Percentiles rank a stretch among this genome's conserved stretches.
Evolutionary conservation across 2,888 invertebrate species (phyloP).

Genomic region (Pheosia tremula): DNA sequence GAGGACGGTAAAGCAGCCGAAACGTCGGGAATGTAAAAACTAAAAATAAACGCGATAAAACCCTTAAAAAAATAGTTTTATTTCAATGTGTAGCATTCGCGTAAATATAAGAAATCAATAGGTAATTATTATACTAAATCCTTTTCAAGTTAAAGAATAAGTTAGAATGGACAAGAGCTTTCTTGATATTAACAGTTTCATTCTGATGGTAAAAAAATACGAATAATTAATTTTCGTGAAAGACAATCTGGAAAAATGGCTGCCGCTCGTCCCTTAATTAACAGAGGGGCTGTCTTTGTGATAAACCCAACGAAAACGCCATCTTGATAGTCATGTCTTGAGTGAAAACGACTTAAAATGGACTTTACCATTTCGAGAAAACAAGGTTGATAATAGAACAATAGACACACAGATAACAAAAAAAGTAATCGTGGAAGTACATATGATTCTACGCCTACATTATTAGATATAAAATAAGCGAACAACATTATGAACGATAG

Average conservation of each 20-base stretch:
- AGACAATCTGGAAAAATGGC: slow-evolving; percentile 22
- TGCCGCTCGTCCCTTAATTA: slow-evolving; percentile 32
- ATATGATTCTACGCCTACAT: slow-evolving; percentile 14
- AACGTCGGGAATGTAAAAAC: no score
- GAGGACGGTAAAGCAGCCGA: no score
- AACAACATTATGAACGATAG: not conserved
- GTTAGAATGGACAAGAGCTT: no score
- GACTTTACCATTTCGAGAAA: slow-evolving; percentile 22
- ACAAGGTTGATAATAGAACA: slow-evolving; percentile 28
- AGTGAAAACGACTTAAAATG: slow-evolving; percentile 19
- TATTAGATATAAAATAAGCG: not conserved
- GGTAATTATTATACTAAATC: no score
- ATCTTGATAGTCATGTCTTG: slow-evolving; percentile 21
- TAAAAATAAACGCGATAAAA: no score
- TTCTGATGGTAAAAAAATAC: slow-evolving; percentile 17
- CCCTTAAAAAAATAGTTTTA: no score
- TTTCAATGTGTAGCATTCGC: no score
- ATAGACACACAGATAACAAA: slow-evolving; percentile 16
- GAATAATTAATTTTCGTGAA: slow-evolving; percentile 22
- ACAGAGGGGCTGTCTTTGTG: slow-evolving; percentile 35
- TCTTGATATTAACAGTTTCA: not conserved
- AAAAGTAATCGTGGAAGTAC: slow-evolving; percentile 20
- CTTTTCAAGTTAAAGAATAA: no score
- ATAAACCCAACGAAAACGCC: slow-evolving; percentile 21
- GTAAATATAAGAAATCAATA: no score